Percentiles rank a stretch among this genome's conserved stretches.
Evolutionary conservation across 1,140 invertebrate species (phyloP).

Genomic region (Mylabris phalerata): DNA sequence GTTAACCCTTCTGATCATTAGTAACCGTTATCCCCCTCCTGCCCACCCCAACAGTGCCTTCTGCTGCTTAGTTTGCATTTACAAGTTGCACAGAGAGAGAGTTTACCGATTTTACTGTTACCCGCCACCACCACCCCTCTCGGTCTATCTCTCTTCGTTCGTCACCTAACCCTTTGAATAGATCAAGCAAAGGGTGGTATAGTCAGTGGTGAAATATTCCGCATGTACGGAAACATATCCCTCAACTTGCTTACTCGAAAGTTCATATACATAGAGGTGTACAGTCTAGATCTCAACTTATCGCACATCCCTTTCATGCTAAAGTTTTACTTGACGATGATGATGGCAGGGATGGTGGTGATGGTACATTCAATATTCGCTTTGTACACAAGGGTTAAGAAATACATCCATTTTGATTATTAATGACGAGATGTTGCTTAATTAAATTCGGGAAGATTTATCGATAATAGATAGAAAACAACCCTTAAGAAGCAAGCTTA

Average conservation of each 20-base stretch:
- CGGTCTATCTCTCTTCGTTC: not conserved
- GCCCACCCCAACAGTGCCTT: conserved; percentile 22
- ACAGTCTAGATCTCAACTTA: conserved; percentile 31
- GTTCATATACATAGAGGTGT: conserved; percentile 43
- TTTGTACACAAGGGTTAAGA: conserved; percentile 5
- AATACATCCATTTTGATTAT: conserved; percentile 12
- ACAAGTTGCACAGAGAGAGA: conserved; percentile 34
- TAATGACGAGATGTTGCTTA: conserved; percentile 6
- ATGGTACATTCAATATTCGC: too few species aligned
- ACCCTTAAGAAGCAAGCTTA: too few species aligned
- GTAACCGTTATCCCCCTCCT: conserved; percentile 38
- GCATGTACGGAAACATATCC: too few species aligned
- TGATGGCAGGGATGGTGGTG: too few species aligned
- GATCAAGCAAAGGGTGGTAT: conserved; percentile 10
- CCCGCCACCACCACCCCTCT: not conserved
- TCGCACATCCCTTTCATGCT: conserved; percentile 1
- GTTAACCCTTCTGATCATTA: conserved; percentile 36
- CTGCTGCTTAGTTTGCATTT: conserved; percentile 43
- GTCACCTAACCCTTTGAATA: not conserved
- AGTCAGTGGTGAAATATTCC: too few species aligned
- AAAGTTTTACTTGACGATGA: too few species aligned
- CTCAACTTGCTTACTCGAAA: conserved; percentile 31
- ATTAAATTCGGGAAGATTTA: conserved; percentile 9
- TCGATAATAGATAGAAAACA: not conserved
- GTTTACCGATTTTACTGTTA: not conserved